Evolutionary conservation across 2,888 invertebrate species (phyloP).

Genomic region (Argyresthia albistria): DNA sequence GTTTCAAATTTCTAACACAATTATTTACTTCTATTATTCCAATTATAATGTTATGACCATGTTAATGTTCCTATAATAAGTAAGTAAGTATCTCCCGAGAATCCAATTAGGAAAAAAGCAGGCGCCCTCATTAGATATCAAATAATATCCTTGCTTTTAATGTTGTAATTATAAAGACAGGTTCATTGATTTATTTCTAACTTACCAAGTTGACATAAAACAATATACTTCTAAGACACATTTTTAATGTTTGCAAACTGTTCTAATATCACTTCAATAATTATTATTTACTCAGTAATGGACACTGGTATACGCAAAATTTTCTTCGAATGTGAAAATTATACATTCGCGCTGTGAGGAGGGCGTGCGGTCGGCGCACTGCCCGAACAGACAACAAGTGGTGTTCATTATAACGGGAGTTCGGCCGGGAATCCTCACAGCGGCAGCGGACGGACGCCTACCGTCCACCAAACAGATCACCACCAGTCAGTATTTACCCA

Average conservation of each 20-base stretch:
- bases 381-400: constrained; percentile 65
- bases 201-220: constrained; percentile 54
- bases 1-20: too few species aligned
- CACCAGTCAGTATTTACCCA: not conserved
- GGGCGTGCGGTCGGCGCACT: constrained; percentile 69
- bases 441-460: constrained; percentile 29
- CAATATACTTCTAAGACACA: constrained; percentile 47
- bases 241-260: constrained; percentile 34
- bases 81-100: too few species aligned
- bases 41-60: too few species aligned
- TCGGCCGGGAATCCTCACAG: constrained; percentile 51
- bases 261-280: constrained; percentile 23
- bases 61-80: too few species aligned
- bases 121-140: too few species aligned
- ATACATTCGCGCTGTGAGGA: constrained; percentile 61
- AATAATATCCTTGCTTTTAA: too few species aligned
- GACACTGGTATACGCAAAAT: constrained; percentile 53
- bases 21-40: too few species aligned
- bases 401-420: constrained; percentile 66
- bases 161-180: too few species aligned
- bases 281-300: constrained; percentile 26
- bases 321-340: constrained; percentile 49
- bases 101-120: too few species aligned
- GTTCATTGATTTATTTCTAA: constrained; percentile 6
- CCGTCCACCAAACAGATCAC: constrained; percentile 5